These are phyloP conservation scores for Spicauda simplicius DNA, from an alignment of 2,888 invertebrate species.

Conservation along the genomic window DNA sequence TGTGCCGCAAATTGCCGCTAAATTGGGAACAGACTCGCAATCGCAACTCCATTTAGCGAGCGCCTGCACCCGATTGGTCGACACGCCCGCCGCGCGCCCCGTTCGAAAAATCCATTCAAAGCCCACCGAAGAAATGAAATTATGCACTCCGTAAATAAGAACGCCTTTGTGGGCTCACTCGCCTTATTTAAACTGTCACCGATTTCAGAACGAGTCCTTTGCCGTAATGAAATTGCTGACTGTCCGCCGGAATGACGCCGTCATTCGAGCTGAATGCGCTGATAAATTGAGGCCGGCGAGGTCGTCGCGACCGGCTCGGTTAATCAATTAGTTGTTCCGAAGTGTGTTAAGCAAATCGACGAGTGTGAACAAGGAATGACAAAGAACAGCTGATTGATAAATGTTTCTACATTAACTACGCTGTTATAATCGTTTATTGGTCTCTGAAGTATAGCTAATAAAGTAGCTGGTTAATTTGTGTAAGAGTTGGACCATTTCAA, in stretches of 20 bases:
- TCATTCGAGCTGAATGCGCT: slow-evolving; percentile 34
- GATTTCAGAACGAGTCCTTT: slow-evolving; percentile 48
- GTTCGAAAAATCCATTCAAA: slow-evolving; percentile 55
- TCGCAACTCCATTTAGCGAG: slow-evolving; percentile 73
- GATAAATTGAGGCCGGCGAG: slow-evolving; percentile 41
- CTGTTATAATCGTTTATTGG: neutral
- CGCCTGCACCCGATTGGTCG: slow-evolving; percentile 81
- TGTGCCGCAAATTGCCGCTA: slow-evolving; percentile 80
- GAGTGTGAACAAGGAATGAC: slow-evolving; percentile 23
- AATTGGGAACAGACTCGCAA: slow-evolving; percentile 75
- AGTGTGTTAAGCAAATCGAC: slow-evolving; percentile 35
- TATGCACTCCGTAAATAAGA: slow-evolving; percentile 79
- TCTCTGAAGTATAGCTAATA: no score
- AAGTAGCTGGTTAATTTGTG: no score
- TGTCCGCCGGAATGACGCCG: slow-evolving; percentile 44
- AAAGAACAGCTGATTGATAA: slow-evolving; percentile 22
- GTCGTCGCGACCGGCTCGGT: slow-evolving; percentile 19
- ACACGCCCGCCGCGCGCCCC: slow-evolving; percentile 60
- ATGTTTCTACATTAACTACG: neutral
- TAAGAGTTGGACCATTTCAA: no score
- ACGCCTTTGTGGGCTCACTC: slow-evolving; percentile 61
- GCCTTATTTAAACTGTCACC: slow-evolving; percentile 65
- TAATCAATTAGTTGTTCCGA: slow-evolving; percentile 34
- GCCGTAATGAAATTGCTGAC: slow-evolving; percentile 53
- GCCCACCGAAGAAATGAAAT: slow-evolving; percentile 72